A percentile compares a stretch with the other conserved stretches of the same genome.
These are phyloP conservation scores for Artibeus jamaicensis DNA, from an alignment of 2,797 vertebrate genomes.

Conservation along the genomic window DNA sequence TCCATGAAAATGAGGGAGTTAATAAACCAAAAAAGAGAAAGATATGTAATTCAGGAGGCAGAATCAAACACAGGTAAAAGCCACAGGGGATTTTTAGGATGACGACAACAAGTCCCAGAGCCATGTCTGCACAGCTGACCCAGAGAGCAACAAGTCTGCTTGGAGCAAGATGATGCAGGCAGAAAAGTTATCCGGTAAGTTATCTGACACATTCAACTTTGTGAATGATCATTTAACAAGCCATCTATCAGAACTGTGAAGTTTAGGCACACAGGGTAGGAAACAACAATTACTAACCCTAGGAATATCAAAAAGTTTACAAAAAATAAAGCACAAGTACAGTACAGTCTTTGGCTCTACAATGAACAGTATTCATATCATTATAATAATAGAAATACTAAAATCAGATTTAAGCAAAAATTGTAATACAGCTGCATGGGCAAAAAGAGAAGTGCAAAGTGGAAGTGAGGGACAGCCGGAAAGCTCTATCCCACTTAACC, in stretches of 20 bases:
- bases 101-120: not conserved
- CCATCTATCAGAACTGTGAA: not conserved
- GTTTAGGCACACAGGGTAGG: not conserved
- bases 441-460: not conserved
- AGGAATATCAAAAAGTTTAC: not conserved
- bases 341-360: not conserved
- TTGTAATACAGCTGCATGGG: not conserved
- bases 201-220: not conserved
- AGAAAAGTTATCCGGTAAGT: not conserved
- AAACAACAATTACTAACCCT: not conserved
- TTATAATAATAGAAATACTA: not conserved
- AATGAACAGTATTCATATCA: not conserved
- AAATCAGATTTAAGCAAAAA: constrained; percentile 43
- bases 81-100: not conserved
- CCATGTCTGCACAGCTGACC: not conserved
- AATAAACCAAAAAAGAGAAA: not conserved
- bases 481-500: not conserved
- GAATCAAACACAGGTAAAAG: not conserved
- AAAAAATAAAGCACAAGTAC: not conserved
- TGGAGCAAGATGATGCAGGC: not conserved
- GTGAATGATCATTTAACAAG: not conserved
- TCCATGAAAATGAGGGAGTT: not conserved
- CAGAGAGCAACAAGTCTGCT: not conserved
- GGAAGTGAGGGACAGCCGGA: not conserved
- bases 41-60: not conserved